phyloP scores from a whole-genome alignment of 2,113 vertebrate species.

The Pygoscelis adeliae region DNA sequence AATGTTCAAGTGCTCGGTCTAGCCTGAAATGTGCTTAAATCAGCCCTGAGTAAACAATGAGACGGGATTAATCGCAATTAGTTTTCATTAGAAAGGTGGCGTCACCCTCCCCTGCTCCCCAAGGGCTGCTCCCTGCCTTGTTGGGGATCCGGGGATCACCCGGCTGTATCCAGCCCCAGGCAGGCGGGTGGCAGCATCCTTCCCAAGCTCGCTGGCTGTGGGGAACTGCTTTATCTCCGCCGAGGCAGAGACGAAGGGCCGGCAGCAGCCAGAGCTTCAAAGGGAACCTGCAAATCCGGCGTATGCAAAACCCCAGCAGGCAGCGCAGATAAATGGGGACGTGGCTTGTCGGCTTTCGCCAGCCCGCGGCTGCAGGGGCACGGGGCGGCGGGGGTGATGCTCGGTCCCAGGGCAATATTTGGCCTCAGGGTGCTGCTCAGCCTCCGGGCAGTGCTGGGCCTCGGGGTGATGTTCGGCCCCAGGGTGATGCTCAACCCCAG shows the following conservation, averaged over 20 bases:
- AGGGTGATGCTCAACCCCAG: fast-evolving
- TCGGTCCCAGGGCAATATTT: no score
- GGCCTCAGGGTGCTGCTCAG: fast-evolving
- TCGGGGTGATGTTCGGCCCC: fast-evolving
- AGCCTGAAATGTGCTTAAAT: slow-evolving; percentile 67
- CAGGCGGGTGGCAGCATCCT: background rate
- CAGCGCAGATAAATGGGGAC: background rate
- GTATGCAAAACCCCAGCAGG: background rate
- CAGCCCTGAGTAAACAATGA: slow-evolving; percentile 61
- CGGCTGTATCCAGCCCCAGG: background rate
- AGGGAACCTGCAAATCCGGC: slow-evolving; percentile 67
- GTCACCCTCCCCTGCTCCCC: background rate
- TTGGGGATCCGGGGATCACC: background rate
- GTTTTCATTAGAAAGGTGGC: slow-evolving; percentile 29
- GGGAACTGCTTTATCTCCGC: background rate
- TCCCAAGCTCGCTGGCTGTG: background rate
- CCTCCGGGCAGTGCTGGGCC: fast-evolving
- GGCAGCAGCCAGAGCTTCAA: slow-evolving; percentile 50
- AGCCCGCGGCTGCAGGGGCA: fast-evolving
- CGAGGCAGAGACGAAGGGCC: background rate
- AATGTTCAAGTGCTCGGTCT: slow-evolving; percentile 56
- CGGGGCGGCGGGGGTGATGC: background rate
- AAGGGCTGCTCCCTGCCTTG: background rate
- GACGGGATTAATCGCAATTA: slow-evolving; percentile 52
- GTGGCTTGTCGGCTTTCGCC: fast-evolving